Evolutionary conservation across 2,888 invertebrate genomes (phyloP).

Genomic region (Iphiclides podalirius): DNA sequence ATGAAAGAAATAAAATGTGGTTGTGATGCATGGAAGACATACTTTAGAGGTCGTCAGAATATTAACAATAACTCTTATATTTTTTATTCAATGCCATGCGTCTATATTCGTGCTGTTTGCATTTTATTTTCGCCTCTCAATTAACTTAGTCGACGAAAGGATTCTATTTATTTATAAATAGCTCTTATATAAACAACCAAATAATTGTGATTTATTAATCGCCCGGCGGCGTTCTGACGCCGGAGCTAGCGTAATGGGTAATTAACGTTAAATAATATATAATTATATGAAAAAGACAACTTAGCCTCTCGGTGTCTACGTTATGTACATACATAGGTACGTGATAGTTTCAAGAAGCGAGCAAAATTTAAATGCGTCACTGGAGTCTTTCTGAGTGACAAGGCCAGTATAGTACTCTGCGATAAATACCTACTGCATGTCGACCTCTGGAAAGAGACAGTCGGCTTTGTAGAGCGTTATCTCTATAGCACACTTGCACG

Average conservation of each 20-base stretch:
- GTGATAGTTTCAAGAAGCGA: no score
- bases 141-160: conserved; percentile 8
- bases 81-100: no score
- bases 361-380: not conserved
- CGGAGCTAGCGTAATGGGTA: conserved; percentile 30
- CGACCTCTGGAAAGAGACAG: no score
- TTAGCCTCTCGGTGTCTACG: conserved; percentile 34
- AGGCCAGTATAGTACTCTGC: no score
- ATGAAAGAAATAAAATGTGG: no score
- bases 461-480: no score
- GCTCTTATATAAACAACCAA: conserved; percentile 39
- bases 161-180: conserved; percentile 30
- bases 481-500: no score
- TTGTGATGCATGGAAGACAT: no score
- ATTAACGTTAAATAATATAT: conserved; percentile 27
- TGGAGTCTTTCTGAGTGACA: no score
- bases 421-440: no score
- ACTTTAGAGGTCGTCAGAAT: no score
- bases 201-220: conserved; percentile 40
- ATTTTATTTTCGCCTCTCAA: conserved; percentile 24
- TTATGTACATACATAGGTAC: conserved; percentile 31
- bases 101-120: conserved; percentile 11
- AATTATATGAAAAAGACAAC: conserved; percentile 43
- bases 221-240: conserved; percentile 23
- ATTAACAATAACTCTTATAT: no score